These are phyloP conservation scores for Catamblyrhynchus diadema DNA, from an alignment of 2,797 vertebrate species.

Conservation along the genomic window DNA sequence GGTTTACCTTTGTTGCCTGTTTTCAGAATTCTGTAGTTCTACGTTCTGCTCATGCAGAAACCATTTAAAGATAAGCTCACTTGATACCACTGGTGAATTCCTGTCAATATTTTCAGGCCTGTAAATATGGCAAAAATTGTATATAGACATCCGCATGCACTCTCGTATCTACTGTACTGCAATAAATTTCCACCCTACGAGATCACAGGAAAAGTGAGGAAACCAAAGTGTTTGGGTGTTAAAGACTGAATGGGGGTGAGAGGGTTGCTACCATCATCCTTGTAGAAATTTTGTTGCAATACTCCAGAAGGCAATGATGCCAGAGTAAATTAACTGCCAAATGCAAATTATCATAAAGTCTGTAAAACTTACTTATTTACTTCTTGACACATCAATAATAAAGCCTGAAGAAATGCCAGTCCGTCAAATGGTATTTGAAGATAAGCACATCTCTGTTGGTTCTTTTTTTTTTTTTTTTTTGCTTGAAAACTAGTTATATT, in stretches of 20 bases:
- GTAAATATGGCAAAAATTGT: background rate
- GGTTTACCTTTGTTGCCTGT: background rate
- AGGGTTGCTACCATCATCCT: background rate
- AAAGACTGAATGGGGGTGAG: background rate
- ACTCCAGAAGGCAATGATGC: background rate
- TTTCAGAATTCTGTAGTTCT: background rate
- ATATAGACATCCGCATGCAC: background rate
- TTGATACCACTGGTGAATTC: background rate
- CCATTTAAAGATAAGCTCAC: background rate
- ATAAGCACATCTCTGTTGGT: background rate
- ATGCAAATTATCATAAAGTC: background rate
- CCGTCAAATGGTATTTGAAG: background rate
- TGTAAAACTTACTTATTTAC: slow-evolving; percentile 26
- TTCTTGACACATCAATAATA: background rate
- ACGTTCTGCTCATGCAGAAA: rapidly evolving
- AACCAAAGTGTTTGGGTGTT: background rate
- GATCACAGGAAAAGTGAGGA: background rate
- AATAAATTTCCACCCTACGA: background rate
- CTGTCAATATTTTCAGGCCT: background rate
- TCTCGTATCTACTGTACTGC: background rate
- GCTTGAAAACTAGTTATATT: background rate
- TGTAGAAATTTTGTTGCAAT: background rate
- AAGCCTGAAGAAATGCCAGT: slow-evolving; percentile 19
- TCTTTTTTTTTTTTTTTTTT: background rate
- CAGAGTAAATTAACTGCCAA: background rate